Conservation (phyloP, 2,113 vertebrate genomes). For the Upupa epops region DNA sequence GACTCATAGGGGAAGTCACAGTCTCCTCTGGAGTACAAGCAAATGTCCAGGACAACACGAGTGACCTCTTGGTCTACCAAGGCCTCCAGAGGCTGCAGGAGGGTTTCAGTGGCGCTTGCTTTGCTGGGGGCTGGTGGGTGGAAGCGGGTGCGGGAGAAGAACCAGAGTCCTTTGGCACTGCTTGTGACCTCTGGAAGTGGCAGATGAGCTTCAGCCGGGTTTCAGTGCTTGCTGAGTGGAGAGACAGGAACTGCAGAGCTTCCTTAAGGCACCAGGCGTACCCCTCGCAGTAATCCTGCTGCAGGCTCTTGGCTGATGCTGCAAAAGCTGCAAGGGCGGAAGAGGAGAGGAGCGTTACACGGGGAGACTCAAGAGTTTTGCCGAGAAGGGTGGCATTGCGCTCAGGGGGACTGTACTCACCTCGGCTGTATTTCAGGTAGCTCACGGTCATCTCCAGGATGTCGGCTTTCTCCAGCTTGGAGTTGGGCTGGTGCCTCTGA, state of each 20-base stretch:
- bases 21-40: constrained; percentile 19
- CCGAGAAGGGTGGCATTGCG: too few species aligned
- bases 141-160: neutral
- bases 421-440: constrained; percentile 81
- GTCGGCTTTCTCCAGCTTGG: constrained; percentile 88
- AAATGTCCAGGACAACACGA: neutral
- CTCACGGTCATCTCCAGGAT: constrained; percentile 88
- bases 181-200: constrained; percentile 65
- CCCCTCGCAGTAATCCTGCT: constrained; percentile 69
- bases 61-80: constrained; percentile 46
- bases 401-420: constrained; percentile 38
- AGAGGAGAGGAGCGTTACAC: neutral
- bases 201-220: constrained; percentile 65
- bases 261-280: constrained; percentile 78
- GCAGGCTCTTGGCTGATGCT: constrained; percentile 15
- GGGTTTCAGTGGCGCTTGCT: neutral
- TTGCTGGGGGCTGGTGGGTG: neutral
- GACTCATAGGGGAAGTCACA: constrained; percentile 17
- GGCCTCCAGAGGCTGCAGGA: constrained; percentile 73
- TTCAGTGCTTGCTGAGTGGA: constrained; percentile 60
- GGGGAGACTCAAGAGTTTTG: neutral
- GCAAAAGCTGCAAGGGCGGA: constrained; percentile 24
- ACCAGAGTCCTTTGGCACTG: neutral
- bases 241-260: constrained; percentile 73
- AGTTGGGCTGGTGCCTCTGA: constrained; percentile 81